Conservation (phyloP, 2,113 vertebrate genomes). For the Hucho hucho region DNA sequence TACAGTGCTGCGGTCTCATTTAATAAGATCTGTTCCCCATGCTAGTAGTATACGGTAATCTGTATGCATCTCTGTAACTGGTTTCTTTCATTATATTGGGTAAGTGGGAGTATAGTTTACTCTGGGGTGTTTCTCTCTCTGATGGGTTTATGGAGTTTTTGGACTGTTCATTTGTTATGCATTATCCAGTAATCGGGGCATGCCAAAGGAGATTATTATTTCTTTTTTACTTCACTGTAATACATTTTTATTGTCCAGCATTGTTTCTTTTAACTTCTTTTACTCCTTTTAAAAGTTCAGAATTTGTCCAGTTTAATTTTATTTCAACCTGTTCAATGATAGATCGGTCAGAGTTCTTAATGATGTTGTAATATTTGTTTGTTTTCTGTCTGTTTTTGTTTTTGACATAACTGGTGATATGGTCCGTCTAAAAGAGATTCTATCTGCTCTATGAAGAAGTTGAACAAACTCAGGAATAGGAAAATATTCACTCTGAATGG, state of each 20-base stretch:
- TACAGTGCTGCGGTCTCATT: background rate
- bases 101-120: constrained; percentile 3
- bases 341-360: constrained; percentile 5
- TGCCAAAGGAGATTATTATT: background rate
- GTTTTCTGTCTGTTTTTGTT: constrained; percentile 23
- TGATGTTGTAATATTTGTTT: constrained; percentile 28
- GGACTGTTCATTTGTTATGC: background rate
- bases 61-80: background rate
- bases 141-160: background rate
- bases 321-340: background rate
- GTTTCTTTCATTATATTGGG: constrained; percentile 1
- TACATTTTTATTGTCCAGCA: background rate
- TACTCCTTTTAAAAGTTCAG: constrained; percentile 13
- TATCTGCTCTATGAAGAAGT: constrained; percentile 3
- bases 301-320: background rate
- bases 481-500: constrained; percentile 6
- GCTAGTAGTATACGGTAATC: background rate
- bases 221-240: background rate
- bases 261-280: background rate
- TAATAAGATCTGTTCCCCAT: background rate
- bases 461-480: constrained; percentile 51
- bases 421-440: too few species aligned
- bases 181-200: background rate
- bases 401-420: too few species aligned
- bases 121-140: background rate